Percentiles rank a stretch among this genome's conserved stretches.
Evolutionary conservation across 1,140 invertebrate species (phyloP).

Genomic region (Ladona fulva): DNA sequence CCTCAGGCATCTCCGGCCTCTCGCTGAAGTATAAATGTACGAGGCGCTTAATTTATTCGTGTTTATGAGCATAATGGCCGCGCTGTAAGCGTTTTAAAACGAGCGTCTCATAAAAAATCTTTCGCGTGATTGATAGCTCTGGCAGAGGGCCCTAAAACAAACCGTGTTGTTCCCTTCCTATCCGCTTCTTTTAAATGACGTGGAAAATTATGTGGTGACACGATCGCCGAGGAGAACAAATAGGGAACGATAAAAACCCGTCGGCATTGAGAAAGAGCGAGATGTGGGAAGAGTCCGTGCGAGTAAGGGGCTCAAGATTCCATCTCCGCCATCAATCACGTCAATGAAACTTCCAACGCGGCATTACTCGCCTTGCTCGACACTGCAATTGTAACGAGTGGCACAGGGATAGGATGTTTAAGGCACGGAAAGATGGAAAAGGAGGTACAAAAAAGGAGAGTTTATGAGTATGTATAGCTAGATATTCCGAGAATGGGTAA

Average conservation of each 20-base stretch:
- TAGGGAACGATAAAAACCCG: background rate
- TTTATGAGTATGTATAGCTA: no score
- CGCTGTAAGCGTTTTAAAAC: no score
- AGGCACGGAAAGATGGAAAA: background rate
- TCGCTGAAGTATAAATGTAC: no score
- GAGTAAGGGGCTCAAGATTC: background rate
- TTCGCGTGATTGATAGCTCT: background rate
- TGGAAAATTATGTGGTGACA: slow-evolving; percentile 9
- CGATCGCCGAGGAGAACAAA: background rate
- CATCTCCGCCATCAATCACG: background rate
- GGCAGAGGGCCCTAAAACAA: background rate
- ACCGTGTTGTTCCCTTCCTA: background rate
- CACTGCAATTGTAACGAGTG: background rate
- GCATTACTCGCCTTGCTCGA: background rate
- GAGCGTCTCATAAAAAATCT: no score
- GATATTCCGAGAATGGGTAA: no score
- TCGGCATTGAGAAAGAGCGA: background rate
- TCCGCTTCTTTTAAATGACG: background rate
- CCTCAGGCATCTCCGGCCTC: no score
- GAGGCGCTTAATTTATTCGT: no score
- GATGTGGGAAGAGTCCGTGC: background rate
- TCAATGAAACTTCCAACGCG: background rate
- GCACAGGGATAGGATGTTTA: background rate
- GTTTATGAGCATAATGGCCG: no score
- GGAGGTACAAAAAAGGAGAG: no score